Conservation (phyloP, 2,888 invertebrate genomes). For the Amiota mariae region DNA sequence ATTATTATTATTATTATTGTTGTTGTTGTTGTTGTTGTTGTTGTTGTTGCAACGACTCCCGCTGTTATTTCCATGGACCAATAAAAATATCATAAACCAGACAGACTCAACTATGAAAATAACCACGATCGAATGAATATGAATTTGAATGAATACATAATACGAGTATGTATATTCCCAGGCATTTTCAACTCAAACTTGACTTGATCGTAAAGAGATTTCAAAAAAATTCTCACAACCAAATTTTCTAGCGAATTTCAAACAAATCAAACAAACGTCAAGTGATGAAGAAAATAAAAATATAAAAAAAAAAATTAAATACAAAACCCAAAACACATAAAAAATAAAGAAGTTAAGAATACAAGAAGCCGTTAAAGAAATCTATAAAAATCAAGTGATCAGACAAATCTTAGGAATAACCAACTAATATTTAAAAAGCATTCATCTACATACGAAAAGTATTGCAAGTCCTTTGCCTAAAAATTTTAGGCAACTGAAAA, state of each 20-base stretch:
- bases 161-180: slow-evolving; percentile 2
- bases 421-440: neutral
- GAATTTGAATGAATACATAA: no score
- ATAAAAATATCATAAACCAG: neutral
- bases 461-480: neutral
- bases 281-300: neutral
- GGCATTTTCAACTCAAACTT: neutral
- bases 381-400: neutral
- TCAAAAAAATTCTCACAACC: slow-evolving; percentile 19
- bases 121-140: no score
- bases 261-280: slow-evolving; percentile 18
- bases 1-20: neutral
- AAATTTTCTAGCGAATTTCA: slow-evolving; percentile 25
- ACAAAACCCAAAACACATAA: no score
- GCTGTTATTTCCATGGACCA: slow-evolving; percentile 12
- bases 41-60: neutral
- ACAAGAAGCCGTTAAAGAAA: neutral
- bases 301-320: no score
- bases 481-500: slow-evolving; percentile 3
- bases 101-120: no score
- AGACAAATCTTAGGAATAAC: neutral
- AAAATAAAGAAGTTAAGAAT: no score
- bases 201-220: no score
- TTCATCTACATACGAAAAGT: neutral
- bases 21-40: neutral